Evolutionary conservation across 2,888 invertebrate species (phyloP).

Genomic region (Conops quadrifasciatus): DNA sequence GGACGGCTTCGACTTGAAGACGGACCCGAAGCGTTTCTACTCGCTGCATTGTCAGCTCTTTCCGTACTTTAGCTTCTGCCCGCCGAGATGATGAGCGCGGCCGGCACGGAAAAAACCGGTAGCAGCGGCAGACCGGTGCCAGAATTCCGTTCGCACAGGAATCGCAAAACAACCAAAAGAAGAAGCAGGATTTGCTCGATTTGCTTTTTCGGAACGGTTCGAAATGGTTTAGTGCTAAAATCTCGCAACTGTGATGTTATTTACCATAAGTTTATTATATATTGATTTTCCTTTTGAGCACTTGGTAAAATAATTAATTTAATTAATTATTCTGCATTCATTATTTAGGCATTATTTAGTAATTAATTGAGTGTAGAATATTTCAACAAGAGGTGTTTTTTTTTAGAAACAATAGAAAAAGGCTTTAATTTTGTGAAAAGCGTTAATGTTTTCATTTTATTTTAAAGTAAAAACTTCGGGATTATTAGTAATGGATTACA

Average conservation of each 20-base stretch:
- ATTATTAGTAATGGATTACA: no score
- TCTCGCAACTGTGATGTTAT: constrained; percentile 55
- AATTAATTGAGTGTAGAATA: no score
- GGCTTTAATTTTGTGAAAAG: no score
- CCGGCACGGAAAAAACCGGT: not conserved
- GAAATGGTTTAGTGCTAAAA: constrained; percentile 31
- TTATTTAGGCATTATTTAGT: not conserved
- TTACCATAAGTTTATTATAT: not conserved
- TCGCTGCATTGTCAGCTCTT: constrained; percentile 90
- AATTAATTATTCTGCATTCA: constrained; percentile 31
- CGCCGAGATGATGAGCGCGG: constrained; percentile 69
- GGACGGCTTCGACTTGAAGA: constrained; percentile 81
- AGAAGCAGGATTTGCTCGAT: not conserved
- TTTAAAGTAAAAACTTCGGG: no score
- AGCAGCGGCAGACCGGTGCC: not conserved
- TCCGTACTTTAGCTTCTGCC: constrained; percentile 85
- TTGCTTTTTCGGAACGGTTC: constrained; percentile 6
- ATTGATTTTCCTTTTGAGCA: constrained; percentile 9
- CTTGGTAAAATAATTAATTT: constrained; percentile 42
- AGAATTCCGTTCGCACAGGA: not conserved
- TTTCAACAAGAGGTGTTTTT: no score
- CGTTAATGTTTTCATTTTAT: no score
- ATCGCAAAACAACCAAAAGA: not conserved
- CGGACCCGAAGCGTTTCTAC: constrained; percentile 87
- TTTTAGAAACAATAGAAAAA: no score